Conservation (phyloP, 1,140 invertebrate species). For the Drosophila kohkoa region DNA sequence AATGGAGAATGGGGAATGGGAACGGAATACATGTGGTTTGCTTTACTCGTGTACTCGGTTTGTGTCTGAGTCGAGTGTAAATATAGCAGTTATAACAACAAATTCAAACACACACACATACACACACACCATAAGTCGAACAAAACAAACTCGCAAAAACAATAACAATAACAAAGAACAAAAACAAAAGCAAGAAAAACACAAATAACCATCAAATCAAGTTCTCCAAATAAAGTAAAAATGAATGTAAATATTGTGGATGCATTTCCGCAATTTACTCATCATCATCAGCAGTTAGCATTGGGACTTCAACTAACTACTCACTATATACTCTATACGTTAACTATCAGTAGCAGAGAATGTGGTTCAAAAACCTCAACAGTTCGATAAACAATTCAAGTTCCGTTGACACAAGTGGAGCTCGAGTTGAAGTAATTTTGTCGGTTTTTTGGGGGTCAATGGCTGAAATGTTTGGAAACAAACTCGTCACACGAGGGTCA, state of each 20-base stretch:
- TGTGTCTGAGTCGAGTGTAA: conserved; percentile 47
- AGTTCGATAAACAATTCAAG: conserved; percentile 66
- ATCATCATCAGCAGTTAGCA: conserved; percentile 37
- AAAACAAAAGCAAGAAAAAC: background rate
- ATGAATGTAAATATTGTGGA: conserved; percentile 56
- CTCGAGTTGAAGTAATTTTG: conserved; percentile 14
- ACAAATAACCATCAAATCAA: conserved; percentile 42
- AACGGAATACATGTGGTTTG: conserved; percentile 2
- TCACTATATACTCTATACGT: too few species aligned
- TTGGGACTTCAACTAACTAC: conserved; percentile 37
- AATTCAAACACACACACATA: conserved; percentile 24
- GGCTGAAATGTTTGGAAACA: conserved; percentile 51
- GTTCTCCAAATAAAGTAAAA: conserved; percentile 48
- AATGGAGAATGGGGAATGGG: too few species aligned
- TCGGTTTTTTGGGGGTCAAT: conserved; percentile 54
- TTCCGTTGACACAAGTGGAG: conserved; percentile 73
- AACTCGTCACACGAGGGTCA: conserved; percentile 36
- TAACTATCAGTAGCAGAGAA: background rate
- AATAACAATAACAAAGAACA: conserved; percentile 14
- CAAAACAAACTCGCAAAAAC: conserved; percentile 34
- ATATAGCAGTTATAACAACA: conserved; percentile 50
- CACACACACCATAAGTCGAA: background rate
- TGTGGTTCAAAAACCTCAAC: conserved; percentile 73
- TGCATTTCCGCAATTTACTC: conserved; percentile 61
- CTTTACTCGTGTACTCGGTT: conserved; percentile 16